Base-by-base conservation (phyloP, 2,797 vertebrate genomes). In the Enteromius viviparus region DNA sequence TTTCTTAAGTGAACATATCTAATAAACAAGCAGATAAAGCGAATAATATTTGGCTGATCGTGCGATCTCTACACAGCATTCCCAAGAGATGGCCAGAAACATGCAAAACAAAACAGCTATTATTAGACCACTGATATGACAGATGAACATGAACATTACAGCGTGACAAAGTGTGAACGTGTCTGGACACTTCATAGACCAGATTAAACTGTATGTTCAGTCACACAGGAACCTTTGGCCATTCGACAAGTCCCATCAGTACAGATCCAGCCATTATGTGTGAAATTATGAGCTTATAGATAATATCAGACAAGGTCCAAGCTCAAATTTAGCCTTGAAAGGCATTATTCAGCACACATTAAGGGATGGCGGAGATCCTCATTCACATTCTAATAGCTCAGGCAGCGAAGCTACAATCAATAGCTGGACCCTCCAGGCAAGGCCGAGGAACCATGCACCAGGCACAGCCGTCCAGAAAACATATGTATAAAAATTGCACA, bases 351-450 rank as follows among this genome's bases (percentile, higher is more conserved):
- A 74, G 79, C 49, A 58, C 26, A 69, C 37, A 86, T 78, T 37
- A 77, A 78, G 72, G 62, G 76, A 84, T 47, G 84, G 76, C 74
- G 82, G 71, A 75, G 87, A 85, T 86, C 62, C 76, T 82, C 68
- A 88, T 88, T 87, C 72, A 71, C 76, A 84, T 85, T 85, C 80
- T 87, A 85, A 85, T 87, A 84, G 81, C 86, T 82, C 60, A 83
- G 84, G 78, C 74, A 82, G 75, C 84, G 81, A 86, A 82, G 72
- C 84, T 79, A 71, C 26, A 32, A 88, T 89, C 88, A 84, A 90
- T 88, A 88, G 53, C 60, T 62, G 76, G 51, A 72, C 79, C 32
- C 78, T 85, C 75, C 34, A 80, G 76, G 81, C 79, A 75, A 49
- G 49, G 64, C 80, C 55, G 58, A 84, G 86, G 70, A 87, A 84